phyloP scores from a whole-genome alignment of 92 coral and sea anemone species.

The Montipora capitata region DNA sequence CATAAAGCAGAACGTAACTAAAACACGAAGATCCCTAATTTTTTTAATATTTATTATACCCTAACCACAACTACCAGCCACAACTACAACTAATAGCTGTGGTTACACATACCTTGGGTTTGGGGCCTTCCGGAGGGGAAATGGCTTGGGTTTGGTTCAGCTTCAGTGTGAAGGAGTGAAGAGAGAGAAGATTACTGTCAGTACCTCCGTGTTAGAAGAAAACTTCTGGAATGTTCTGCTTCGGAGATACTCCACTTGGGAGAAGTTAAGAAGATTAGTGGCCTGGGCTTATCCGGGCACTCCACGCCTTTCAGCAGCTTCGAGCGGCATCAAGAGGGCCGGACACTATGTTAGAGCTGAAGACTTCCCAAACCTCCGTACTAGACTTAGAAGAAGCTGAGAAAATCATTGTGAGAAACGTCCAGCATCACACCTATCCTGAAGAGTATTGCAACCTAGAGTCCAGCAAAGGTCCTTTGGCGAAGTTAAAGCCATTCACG shows the following conservation, averaged over 20 bases:
- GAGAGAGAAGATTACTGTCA: conserved; percentile 60
- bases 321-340: too few relatives aligned
- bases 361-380: conserved; percentile 21
- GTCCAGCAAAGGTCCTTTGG: conserved; percentile 44
- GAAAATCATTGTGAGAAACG: conserved; percentile 54
- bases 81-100: too few relatives aligned
- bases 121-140: too few relatives aligned
- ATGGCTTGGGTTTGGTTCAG: too few relatives aligned
- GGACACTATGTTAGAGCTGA: not conserved
- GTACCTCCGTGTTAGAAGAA: not conserved
- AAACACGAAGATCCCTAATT: too few relatives aligned
- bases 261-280: conserved; percentile 51
- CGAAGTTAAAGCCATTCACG: conserved; percentile 65
- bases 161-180: conserved; percentile 74
- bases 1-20: too few relatives aligned
- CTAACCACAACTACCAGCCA: too few relatives aligned
- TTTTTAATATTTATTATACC: too few relatives aligned
- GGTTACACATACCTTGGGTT: too few relatives aligned
- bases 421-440: conserved; percentile 65
- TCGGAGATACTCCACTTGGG: conserved; percentile 64
- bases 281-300: conserved; percentile 58
- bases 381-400: conserved; percentile 61
- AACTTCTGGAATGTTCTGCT: conserved; percentile 48
- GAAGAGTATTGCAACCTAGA: conserved; percentile 46
- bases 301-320: conserved; percentile 20